Conservation (phyloP, 2,113 vertebrate genomes). For the Tor tambroides region DNA sequence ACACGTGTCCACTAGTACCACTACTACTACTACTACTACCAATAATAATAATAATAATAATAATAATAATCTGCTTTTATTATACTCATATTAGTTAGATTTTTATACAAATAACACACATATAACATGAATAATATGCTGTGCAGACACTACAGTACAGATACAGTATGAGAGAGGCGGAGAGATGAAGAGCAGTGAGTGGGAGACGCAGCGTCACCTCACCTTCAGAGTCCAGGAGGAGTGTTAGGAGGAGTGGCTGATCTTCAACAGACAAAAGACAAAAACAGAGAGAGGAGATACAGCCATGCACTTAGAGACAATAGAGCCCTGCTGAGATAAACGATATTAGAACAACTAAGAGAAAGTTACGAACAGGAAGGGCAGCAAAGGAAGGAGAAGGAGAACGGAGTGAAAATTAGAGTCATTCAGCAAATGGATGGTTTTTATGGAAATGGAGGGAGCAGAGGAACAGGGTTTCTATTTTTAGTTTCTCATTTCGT, state of each 20-base stretch:
- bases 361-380: not conserved
- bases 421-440: constrained; percentile 9
- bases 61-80: not conserved
- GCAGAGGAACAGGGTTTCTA: not conserved
- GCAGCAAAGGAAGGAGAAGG: not conserved
- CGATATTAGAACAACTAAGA: constrained; percentile 1
- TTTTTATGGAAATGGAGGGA: constrained; percentile 28
- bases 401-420: constrained; percentile 28
- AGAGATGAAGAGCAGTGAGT: constrained; percentile 11
- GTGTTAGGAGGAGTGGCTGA: constrained; percentile 74
- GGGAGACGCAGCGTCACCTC: constrained; percentile 53
- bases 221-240: constrained; percentile 77
- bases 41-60: no score
- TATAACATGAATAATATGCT: not conserved
- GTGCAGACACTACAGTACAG: not conserved
- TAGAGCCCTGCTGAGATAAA: not conserved
- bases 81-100: no score
- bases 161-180: not conserved
- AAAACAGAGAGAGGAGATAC: no score
- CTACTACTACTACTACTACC: no score
- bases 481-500: constrained; percentile 18
- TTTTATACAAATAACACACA: not conserved
- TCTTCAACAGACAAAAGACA: constrained; percentile 65
- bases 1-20: no score
- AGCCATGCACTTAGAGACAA: constrained; percentile 53